Percentiles rank a stretch among this genome's conserved stretches.
phyloP scores from a whole-genome alignment of 2,888 invertebrate genomes.

The Unio delphinus region DNA sequence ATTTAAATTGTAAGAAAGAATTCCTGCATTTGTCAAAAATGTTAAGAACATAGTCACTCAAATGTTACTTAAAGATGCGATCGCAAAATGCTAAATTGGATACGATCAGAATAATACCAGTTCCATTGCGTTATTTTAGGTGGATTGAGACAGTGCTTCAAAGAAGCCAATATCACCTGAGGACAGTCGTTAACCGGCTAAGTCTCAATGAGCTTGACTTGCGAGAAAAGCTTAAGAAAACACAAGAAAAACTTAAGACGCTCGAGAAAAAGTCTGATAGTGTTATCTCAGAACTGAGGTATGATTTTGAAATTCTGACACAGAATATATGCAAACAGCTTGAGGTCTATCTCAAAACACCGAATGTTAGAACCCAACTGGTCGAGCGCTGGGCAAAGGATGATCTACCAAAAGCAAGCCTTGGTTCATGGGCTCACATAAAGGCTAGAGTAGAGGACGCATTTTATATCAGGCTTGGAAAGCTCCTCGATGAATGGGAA shows the following conservation, averaged over 20 bases:
- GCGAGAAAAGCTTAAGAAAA: constrained; percentile 27
- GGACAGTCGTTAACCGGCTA: constrained; percentile 43
- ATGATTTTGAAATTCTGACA: constrained; percentile 20
- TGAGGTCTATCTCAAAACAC: constrained; percentile 15
- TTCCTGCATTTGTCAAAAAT: no score
- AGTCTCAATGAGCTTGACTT: constrained; percentile 43
- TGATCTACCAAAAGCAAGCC: constrained; percentile 31
- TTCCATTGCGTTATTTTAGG: constrained; percentile 19
- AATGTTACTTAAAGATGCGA: no score
- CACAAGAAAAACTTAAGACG: constrained; percentile 28
- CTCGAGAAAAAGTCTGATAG: constrained; percentile 30
- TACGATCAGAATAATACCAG: no score
- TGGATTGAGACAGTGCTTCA: constrained; percentile 56
- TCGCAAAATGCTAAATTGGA: no score
- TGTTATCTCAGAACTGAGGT: constrained; percentile 21
- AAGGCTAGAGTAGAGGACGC: constrained; percentile 25
- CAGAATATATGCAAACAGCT: constrained; percentile 19
- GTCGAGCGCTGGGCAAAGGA: constrained; percentile 21
- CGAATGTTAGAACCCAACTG: constrained; percentile 17
- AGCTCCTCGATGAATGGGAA: constrained; percentile 36
- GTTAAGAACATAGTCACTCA: no score
- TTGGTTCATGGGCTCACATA: constrained; percentile 30
- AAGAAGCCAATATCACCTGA: constrained; percentile 39
- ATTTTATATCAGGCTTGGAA: constrained; percentile 28
- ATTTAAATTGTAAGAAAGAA: no score